A percentile compares a stretch with the other conserved stretches of the same genome.
Evolutionary conservation across 2,888 invertebrate genomes (phyloP).

Genomic region (Prenolepis imparis): DNA sequence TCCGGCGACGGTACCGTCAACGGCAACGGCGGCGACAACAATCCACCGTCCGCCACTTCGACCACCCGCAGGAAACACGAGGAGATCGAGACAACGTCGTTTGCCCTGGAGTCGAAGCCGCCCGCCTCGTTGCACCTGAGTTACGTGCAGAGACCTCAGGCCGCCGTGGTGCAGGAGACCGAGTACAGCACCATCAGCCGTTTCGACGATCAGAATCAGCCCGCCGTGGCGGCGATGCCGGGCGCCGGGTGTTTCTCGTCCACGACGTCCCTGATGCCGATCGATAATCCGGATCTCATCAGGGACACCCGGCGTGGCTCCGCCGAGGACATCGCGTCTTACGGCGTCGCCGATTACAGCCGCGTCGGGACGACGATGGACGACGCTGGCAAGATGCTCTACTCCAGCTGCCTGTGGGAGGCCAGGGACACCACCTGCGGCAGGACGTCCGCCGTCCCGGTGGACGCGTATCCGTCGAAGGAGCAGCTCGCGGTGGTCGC

Average conservation of each 20-base stretch:
- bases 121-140: constrained; percentile 82
- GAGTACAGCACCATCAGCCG: constrained; percentile 86
- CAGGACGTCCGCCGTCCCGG: constrained; percentile 75
- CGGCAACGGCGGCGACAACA: constrained; percentile 62
- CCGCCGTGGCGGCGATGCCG: constrained; percentile 89
- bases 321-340: constrained; percentile 86
- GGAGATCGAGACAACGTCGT: constrained; percentile 82
- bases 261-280: constrained; percentile 90
- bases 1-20: constrained; percentile 86
- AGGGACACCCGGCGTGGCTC: constrained; percentile 90
- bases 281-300: constrained; percentile 94
- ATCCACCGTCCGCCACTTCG: constrained; percentile 67
- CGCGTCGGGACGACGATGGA: constrained; percentile 89
- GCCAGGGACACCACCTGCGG: constrained; percentile 86
- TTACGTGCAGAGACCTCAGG: constrained; percentile 81
- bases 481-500: constrained; percentile 80
- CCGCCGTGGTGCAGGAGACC: constrained; percentile 82
- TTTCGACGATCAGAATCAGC: constrained; percentile 90
- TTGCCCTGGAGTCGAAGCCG: constrained; percentile 78
- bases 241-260: constrained; percentile 89
- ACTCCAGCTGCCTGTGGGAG: constrained; percentile 94
- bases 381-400: constrained; percentile 87
- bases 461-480: constrained; percentile 80
- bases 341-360: constrained; percentile 93
- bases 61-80: constrained; percentile 79